Base-by-base conservation (phyloP, 2,797 vertebrate species). In the Coccyzus lansbergi region DNA sequence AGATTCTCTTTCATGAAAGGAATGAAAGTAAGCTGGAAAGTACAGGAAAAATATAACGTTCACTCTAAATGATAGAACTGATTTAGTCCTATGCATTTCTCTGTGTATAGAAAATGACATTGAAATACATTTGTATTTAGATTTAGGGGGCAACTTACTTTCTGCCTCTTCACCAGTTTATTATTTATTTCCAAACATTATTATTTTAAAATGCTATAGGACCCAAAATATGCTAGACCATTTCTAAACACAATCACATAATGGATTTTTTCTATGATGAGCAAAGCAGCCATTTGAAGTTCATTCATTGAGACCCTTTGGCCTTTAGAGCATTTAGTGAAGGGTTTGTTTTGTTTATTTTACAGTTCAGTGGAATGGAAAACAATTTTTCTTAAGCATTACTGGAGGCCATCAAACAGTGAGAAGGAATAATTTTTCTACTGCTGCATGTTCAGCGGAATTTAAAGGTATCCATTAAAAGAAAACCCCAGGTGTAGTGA, bases 301-400 rank as follows among this genome's bases (percentile, higher is more conserved):
- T 95, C 95, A 95, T 97, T 97, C 94, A 94, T 1, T 94, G 95
- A 96, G 95, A 95, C 87, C 95, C 93, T 87, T 96, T 96, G 96
- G 92, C 94, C 93, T 97, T 95, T 96, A 88, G 95, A 95, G 83
- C 95, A 97, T 96, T 97, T 97, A 96, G 94, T 94, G 94, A 97
- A 96, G 94, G 93, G 92, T 94, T 97, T 96, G 95, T 96, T 96
- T 97, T 96, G 96, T 97, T 97, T 97, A 95, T 97, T 97, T 97
- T 97, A 97, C 95, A 95, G 95, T 96, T 97, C 97, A 97, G 67
- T 97, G 96, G 83, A 97, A 97, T 80, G 92, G 95, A 97, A 97
- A 97, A 94, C 95, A 96, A 95, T 97, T 97, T 97, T 95, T 96
- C 94, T 96, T 95, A 95, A 95, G 83, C 96, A 94, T 96, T 97